Base-by-base conservation (phyloP, 2,888 invertebrate species). In the Willowsia nigromaculata region DNA sequence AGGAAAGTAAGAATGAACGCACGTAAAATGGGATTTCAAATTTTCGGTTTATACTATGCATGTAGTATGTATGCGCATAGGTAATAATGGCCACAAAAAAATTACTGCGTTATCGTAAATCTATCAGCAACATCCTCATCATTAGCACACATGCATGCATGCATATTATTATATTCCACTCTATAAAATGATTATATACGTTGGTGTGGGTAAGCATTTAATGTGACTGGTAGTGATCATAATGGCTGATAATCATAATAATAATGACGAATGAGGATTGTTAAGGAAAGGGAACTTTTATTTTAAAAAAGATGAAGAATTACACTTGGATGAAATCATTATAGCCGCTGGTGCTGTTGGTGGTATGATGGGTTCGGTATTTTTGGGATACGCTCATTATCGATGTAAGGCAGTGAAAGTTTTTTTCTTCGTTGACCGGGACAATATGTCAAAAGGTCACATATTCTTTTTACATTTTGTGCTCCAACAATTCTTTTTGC, bases 201-300 rank as follows among this genome's bases (percentile, higher is more conserved):
- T 1, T 76, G 6, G 25, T 76, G 50, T 27, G 50, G 30, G 47
- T 76, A 76, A 27, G 76, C 76, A 50, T 47, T 76, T 27, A 76
- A 76, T 47, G 50, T 50, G 50, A 76, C 47, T 76, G 15, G 15
- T 27, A 18, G 85, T 33, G 74, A 74, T 85, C 59, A 76, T 85
- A 53, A 71, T 74, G 74, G 56, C 37, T 74, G 71, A 85, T 85
- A 85, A 76, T 85, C 22, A 74, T 74, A 85, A 83, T 82, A 83
- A 85, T 85, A 74, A 85, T 59, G 53, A 68, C 50, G 68, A 74
- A 85, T 59, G 53, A 37, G 25, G 37, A 83, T 83, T 43, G 68
- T 71, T 53, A 68, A 83, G 37, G 50, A 50, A 27, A 50, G 50
- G 27, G 47, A 47, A 50, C 6, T 18, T 13, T 18, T 18, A 76